Evolutionary conservation across 2,888 invertebrate species (phyloP).

Genomic region (Thera britannica): DNA sequence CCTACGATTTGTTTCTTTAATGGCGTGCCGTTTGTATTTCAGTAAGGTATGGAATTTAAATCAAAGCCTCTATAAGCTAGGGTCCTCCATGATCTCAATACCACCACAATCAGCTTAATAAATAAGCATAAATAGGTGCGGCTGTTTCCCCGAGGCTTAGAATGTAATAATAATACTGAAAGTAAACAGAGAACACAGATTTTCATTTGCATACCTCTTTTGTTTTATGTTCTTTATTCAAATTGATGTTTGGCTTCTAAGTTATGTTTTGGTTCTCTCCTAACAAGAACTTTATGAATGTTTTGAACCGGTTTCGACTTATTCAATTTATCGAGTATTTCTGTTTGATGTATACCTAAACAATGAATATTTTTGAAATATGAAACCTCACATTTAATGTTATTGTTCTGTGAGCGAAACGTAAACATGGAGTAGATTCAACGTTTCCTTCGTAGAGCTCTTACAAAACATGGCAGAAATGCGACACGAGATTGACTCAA

Average conservation of each 20-base stretch:
- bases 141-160: neutral
- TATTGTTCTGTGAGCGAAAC: neutral
- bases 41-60: neutral
- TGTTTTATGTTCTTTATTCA: neutral
- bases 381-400: too few relatives aligned
- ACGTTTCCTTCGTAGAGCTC: constrained; percentile 4
- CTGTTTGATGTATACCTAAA: too few relatives aligned
- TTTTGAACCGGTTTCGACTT: too few relatives aligned
- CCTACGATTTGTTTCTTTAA: too few relatives aligned
- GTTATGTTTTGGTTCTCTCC: too few relatives aligned
- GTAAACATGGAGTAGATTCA: constrained; percentile 4
- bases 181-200: neutral
- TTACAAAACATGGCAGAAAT: constrained; percentile 8
- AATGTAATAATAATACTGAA: neutral
- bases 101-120: constrained; percentile 3
- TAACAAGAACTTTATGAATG: too few relatives aligned
- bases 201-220: neutral
- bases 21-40: too few relatives aligned
- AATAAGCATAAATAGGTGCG: neutral
- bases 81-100: neutral
- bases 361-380: too few relatives aligned
- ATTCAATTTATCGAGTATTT: too few relatives aligned
- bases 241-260: too few relatives aligned
- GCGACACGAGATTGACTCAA: constrained; percentile 9
- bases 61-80: neutral